Conservation (phyloP, 2,888 invertebrate genomes). For the Sarcophaga caerulescens region DNA sequence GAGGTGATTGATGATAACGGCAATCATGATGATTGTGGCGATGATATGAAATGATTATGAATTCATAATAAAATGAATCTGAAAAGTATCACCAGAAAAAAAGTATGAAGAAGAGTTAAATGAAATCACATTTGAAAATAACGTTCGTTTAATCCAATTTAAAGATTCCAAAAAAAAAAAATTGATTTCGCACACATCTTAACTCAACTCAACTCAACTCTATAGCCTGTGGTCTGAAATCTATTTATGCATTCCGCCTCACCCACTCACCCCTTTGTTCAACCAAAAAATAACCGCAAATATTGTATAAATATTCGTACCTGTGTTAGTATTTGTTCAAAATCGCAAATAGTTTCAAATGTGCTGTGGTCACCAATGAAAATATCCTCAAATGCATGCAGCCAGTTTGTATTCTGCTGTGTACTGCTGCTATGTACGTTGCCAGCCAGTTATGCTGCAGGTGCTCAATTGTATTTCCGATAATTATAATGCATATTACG, state of each 20-base stretch:
- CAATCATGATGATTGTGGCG: not conserved
- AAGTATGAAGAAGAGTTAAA: too few species aligned
- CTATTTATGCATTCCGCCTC: too few species aligned
- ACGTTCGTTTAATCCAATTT: not conserved
- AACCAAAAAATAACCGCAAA: too few species aligned
- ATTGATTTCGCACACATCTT: not conserved
- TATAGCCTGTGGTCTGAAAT: too few species aligned
- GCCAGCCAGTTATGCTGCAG: constrained; percentile 22
- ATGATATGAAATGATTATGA: not conserved
- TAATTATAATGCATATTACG: constrained; percentile 50
- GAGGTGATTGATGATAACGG: constrained; percentile 26
- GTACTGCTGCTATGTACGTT: not conserved
- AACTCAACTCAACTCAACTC: not conserved
- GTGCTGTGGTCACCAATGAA: not conserved
- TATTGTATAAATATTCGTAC: not conserved
- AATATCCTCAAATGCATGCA: not conserved
- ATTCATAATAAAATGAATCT: not conserved
- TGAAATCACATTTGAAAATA: not conserved
- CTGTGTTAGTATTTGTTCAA: not conserved
- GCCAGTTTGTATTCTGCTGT: constrained; percentile 14
- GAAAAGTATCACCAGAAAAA: too few species aligned
- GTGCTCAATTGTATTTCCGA: constrained; percentile 50
- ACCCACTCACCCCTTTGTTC: too few species aligned
- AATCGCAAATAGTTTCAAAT: not conserved
- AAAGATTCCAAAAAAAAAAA: not conserved